Conservation (phyloP, 2,888 invertebrate genomes). For the Chrysina gloriosa region DNA sequence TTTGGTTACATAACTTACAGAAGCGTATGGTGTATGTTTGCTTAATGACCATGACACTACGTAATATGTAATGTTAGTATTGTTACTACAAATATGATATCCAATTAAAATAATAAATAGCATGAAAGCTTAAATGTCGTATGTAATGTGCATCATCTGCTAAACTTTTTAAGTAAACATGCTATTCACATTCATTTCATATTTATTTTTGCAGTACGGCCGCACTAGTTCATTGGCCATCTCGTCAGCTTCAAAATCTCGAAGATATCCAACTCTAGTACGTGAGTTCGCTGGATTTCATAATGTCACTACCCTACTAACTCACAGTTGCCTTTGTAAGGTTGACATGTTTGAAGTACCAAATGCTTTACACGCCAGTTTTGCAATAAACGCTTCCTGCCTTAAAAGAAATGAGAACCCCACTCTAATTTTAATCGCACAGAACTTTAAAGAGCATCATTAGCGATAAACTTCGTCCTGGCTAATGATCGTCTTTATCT, state of each 20-base stretch:
- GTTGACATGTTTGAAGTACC: not conserved
- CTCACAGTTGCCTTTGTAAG: constrained; percentile 17
- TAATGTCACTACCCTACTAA: not conserved
- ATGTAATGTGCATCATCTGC: not conserved
- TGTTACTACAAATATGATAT: too few relatives aligned
- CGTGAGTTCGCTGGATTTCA: constrained; percentile 31
- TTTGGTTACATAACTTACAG: too few relatives aligned
- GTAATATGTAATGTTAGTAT: too few relatives aligned
- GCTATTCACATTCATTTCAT: not conserved
- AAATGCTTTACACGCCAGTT: constrained; percentile 16
- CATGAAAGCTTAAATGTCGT: too few relatives aligned
- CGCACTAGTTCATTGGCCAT: constrained; percentile 16
- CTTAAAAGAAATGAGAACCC: not conserved
- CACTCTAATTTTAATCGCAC: not conserved
- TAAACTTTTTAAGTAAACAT: not conserved
- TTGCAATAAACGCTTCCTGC: constrained; percentile 19
- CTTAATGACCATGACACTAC: too few relatives aligned
- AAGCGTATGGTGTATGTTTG: too few relatives aligned
- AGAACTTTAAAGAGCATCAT: not conserved
- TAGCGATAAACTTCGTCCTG: not conserved
- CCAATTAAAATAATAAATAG: too few relatives aligned
- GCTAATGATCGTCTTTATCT: not conserved
- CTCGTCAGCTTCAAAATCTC: constrained; percentile 14
- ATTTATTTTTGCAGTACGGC: constrained; percentile 32
- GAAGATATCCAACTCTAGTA: constrained; percentile 33